Evolutionary conservation across 1,140 invertebrate genomes (phyloP), one percentile per base, ranked within the genome.

Genomic region (Pemphigus obesinymphae): DNA sequence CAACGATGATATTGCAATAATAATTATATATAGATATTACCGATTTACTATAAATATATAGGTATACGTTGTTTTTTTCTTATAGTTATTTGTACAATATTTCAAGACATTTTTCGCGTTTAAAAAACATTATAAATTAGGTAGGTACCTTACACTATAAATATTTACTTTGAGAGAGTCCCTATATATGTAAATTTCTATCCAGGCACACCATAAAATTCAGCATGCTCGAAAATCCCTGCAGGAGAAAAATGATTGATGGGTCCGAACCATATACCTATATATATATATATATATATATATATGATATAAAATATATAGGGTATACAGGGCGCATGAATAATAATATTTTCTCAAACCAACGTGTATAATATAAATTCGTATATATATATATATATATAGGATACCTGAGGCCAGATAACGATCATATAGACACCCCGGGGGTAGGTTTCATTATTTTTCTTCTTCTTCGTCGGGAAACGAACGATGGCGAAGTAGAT

Each of bases 131-230:
- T n/a, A n/a, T n/a, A n/a, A n/a, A n/a, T n/a, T n/a, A n/a, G n/a
- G n/a, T n/a, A n/a, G n/a, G n/a, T n/a, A n/a, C n/a, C n/a, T 26
- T 58, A 58, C 53, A 58, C 23, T 26, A 26, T 58, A 58, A 58
- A 58, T 26, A 13, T 26, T 58, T 58, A 58, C 53, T 58, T 26
- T 13, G 11, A 58, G n/a, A 55, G 11, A 26, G 23, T 23, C 11
- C 3, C 53, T 1, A 0, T n/a, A n/a, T n/a, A n/a, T n/a, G n/a
- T n/a, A n/a, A n/a, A n/a, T 6, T 5, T 13, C 0, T 11, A 20
- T 11, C 10, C 10, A 3, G n/a, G 7, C 23, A 13, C 23, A 13
- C 11, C 23, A 55, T 26, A 10, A 3, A 5, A 55, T 23, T 13
- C 53, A 17, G 45, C 23, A 23, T 58, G 26, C 23, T n/a, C 26